Evolutionary conservation across 2,113 vertebrate genomes (phyloP).

Genomic region (Proterorhinus semilunaris): DNA sequence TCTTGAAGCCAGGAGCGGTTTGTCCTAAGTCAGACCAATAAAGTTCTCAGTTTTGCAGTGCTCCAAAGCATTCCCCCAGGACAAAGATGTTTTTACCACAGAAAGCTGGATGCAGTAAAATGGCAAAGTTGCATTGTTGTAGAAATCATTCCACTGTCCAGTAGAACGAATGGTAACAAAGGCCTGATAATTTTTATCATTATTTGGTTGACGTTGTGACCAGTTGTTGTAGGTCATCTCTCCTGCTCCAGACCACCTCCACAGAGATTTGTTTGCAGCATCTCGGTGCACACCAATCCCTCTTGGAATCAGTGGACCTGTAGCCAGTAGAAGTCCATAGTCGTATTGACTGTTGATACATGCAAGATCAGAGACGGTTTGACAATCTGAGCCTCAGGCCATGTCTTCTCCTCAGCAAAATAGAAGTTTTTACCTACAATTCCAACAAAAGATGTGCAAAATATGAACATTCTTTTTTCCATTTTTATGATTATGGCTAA

Average conservation of each 20-base stretch:
- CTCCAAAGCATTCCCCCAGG: not conserved
- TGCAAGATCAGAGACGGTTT: not conserved
- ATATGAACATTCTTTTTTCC: not conserved
- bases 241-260: constrained; percentile 3
- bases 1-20: not conserved
- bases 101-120: not conserved
- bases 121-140: not conserved
- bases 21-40: not conserved
- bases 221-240: not conserved
- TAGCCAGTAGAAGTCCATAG: not conserved
- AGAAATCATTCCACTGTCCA: not conserved
- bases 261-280: not conserved
- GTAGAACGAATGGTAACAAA: not conserved
- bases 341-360: not conserved
- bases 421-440: not conserved
- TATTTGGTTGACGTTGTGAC: not conserved
- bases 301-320: not conserved
- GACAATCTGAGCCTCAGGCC: not conserved
- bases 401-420: not conserved
- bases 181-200: not conserved
- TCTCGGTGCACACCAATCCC: not conserved
- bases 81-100: not conserved
- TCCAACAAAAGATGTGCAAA: not conserved
- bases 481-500: not conserved
- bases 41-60: not conserved